A percentile compares a stretch with the other conserved stretches of the same genome.
Conservation (phyloP, 2,888 invertebrate genomes). For the Antitype chi region DNA sequence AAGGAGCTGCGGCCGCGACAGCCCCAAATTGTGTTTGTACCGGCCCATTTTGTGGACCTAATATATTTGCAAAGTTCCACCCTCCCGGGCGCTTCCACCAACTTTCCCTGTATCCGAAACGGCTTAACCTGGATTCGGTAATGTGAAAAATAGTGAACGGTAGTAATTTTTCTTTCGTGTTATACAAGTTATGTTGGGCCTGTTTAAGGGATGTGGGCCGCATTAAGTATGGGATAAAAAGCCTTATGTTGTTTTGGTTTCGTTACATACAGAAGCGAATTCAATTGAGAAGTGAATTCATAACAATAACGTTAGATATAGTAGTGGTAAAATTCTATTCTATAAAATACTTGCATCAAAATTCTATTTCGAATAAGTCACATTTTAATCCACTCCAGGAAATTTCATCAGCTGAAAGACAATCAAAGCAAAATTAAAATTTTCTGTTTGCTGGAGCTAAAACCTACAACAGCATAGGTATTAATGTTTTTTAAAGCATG, state of each 20-base stretch:
- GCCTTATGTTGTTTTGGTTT: slow-evolving; percentile 3
- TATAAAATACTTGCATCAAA: neutral
- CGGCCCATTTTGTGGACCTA: slow-evolving; percentile 65
- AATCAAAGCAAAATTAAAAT: slow-evolving; percentile 73
- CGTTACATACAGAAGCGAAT: neutral
- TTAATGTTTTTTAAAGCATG: slow-evolving; percentile 75
- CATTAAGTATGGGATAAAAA: slow-evolving; percentile 29
- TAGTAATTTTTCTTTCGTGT: slow-evolving; percentile 47
- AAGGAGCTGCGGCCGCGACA: slow-evolving; percentile 54
- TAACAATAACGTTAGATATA: neutral
- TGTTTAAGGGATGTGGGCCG: slow-evolving; percentile 16
- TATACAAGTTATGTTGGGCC: slow-evolving; percentile 39
- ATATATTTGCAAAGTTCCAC: slow-evolving; percentile 72
- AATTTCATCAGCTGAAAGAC: slow-evolving; percentile 25
- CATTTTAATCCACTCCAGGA: neutral
- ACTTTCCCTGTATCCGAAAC: slow-evolving; percentile 63
- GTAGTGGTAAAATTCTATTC: neutral
- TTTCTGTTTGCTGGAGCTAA: slow-evolving; percentile 70
- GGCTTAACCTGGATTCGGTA: slow-evolving; percentile 66
- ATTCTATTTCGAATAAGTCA: neutral
- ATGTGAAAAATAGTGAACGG: slow-evolving; percentile 60
- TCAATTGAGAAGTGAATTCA: neutral
- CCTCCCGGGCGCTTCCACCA: slow-evolving; percentile 42
- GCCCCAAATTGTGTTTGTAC: slow-evolving; percentile 72
- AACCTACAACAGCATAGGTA: slow-evolving; percentile 77